These are phyloP conservation scores for Chelonoidis abingdonii DNA, from an alignment of 2,113 vertebrate genomes.

Conservation along the genomic window DNA sequence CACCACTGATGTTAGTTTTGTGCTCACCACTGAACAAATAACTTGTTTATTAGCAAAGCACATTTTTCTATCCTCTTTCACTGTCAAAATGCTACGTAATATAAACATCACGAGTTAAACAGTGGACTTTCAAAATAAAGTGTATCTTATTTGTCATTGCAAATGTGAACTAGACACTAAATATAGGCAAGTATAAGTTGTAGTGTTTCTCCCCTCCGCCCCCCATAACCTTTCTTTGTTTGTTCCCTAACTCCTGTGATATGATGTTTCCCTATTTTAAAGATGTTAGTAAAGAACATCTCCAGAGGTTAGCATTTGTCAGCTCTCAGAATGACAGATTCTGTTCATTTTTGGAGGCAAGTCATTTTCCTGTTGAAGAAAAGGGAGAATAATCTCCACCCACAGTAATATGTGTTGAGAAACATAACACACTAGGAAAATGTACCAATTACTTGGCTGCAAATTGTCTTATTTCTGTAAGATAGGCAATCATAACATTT, in stretches of 20 bases:
- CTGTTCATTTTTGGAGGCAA: constrained; percentile 79
- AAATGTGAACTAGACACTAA: not conserved
- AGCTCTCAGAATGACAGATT: constrained; percentile 78
- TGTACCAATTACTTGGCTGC: constrained; percentile 79
- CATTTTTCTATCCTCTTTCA: not conserved
- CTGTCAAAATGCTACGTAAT: not conserved
- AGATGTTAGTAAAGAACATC: constrained; percentile 69
- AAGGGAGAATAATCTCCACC: constrained; percentile 81
- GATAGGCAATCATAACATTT: constrained; percentile 79
- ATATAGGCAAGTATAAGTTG: not conserved
- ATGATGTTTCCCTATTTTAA: constrained; percentile 75
- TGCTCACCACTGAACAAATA: not conserved
- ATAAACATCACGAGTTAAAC: not conserved
- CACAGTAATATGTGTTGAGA: constrained; percentile 80
- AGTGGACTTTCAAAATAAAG: constrained; percentile 22
- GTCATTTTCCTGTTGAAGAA: constrained; percentile 80
- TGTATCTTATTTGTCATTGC: not conserved
- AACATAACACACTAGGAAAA: constrained; percentile 79
- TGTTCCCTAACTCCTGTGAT: constrained; percentile 59
- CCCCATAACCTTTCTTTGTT: constrained; percentile 63
- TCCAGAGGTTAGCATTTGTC: constrained; percentile 81
- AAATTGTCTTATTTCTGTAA: constrained; percentile 77
- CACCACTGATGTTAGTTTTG: not conserved
- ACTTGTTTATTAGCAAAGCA: not conserved
- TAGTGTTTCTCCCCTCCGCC: constrained; percentile 3